Evolutionary conservation across 2,113 vertebrate species (phyloP).

Genomic region (Regulus satrapa): DNA sequence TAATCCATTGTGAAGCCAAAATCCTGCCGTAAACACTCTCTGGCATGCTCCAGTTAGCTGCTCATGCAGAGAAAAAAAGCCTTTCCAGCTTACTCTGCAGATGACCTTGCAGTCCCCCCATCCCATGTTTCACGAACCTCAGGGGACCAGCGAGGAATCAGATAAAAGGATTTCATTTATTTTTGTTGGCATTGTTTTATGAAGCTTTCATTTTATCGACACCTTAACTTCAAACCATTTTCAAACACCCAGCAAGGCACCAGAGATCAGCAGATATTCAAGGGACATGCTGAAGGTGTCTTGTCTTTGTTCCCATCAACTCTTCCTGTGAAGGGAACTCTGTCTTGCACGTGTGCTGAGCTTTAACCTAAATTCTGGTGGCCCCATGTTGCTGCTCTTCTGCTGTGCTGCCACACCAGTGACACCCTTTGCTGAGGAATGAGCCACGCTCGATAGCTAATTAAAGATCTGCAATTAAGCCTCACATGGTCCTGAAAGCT

Average conservation of each 20-base stretch:
- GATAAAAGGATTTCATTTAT: slow-evolving; percentile 15
- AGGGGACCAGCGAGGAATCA: neutral
- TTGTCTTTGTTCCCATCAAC: neutral
- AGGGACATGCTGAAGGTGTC: neutral
- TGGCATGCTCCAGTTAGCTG: slow-evolving; percentile 26
- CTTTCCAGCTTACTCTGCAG: slow-evolving; percentile 11
- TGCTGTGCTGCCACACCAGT: neutral
- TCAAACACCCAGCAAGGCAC: neutral
- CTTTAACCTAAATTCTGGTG: neutral
- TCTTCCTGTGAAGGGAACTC: neutral
- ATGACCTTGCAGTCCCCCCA: slow-evolving; percentile 36
- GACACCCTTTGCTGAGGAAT: neutral
- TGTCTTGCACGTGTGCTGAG: neutral
- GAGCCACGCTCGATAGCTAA: neutral
- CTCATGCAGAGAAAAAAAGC: slow-evolving; percentile 7
- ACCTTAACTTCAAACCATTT: neutral
- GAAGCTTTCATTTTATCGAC: neutral
- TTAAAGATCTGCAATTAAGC: neutral
- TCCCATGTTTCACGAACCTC: neutral
- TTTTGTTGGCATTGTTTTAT: slow-evolving; percentile 26
- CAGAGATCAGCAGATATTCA: neutral
- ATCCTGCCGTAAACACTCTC: neutral
- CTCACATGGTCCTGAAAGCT: neutral
- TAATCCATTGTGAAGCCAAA: slow-evolving; percentile 26
- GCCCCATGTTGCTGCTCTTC: neutral